phyloP scores from a whole-genome alignment of 2,797 vertebrate species.

The Ceryle rudis region DNA sequence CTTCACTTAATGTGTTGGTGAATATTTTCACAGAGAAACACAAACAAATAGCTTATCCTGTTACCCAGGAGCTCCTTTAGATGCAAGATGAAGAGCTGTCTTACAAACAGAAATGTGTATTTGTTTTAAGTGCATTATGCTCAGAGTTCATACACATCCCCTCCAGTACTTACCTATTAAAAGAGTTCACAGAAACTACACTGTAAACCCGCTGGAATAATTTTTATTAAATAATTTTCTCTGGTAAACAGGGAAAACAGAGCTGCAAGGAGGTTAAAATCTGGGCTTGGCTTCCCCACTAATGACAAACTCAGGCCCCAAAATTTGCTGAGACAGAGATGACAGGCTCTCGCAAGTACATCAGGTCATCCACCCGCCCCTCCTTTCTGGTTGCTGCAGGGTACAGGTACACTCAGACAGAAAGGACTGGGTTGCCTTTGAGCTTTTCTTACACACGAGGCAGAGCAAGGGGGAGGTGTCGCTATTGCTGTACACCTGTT shows the following conservation, averaged over 20 bases:
- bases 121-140: constrained; percentile 6
- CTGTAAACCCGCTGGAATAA: constrained; percentile 13
- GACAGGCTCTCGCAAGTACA: constrained; percentile 58
- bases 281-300: constrained; percentile 56
- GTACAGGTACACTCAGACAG: neutral
- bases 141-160: constrained; percentile 21
- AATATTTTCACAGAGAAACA: neutral
- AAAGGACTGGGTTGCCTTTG: neutral
- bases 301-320: constrained; percentile 53
- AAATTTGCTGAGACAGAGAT: constrained; percentile 68
- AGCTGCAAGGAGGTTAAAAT: constrained; percentile 64
- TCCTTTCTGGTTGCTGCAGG: constrained; percentile 48
- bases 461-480: neutral
- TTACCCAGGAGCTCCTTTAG: neutral
- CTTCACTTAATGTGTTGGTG: neutral
- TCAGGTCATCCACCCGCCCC: neutral
- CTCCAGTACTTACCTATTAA: constrained; percentile 35
- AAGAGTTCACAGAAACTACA: constrained; percentile 55
- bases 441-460: neutral
- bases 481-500: neutral
- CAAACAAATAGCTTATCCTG: neutral
- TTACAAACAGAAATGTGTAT: neutral
- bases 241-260: constrained; percentile 54
- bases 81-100: neutral
- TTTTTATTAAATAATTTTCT: constrained; percentile 57